Evolutionary conservation across 2,113 vertebrate genomes (phyloP).

Genomic region (Planiliza haematocheilus): DNA sequence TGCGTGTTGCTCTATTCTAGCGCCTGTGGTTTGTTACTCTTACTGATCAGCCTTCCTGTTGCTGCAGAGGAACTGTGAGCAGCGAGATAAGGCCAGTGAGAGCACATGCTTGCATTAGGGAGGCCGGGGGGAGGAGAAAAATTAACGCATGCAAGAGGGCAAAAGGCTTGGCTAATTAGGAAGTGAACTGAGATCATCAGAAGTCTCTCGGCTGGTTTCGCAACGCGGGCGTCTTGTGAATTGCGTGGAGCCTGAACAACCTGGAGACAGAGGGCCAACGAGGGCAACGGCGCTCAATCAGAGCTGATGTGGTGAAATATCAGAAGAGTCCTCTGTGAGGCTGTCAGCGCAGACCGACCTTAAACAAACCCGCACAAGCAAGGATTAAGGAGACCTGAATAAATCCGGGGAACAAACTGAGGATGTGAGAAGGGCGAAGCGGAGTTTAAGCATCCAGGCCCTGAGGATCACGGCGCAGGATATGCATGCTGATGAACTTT

Average conservation of each 20-base stretch:
- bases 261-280: constrained; percentile 21
- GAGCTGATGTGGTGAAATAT: constrained; percentile 57
- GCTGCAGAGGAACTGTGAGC: constrained; percentile 79
- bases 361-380: constrained; percentile 37
- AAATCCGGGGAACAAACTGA: constrained; percentile 58
- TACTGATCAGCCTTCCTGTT: constrained; percentile 76
- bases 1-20: constrained; percentile 34
- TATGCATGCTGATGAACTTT: constrained; percentile 65
- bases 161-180: constrained; percentile 46
- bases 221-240: not conserved
- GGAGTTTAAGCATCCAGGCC: constrained; percentile 50
- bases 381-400: constrained; percentile 60
- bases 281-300: constrained; percentile 16
- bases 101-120: constrained; percentile 54
- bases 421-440: constrained; percentile 33
- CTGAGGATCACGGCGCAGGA: constrained; percentile 56
- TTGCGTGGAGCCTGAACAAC: constrained; percentile 3
- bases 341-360: constrained; percentile 29
- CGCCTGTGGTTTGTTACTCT: constrained; percentile 69
- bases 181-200: constrained; percentile 37
- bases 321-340: constrained; percentile 36
- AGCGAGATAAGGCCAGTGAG: constrained; percentile 75
- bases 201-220: constrained; percentile 9
- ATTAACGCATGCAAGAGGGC: constrained; percentile 45
- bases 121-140: constrained; percentile 15